Base-by-base conservation (phyloP, 2,797 vertebrate species). In the Emydoidea blandingii region DNA sequence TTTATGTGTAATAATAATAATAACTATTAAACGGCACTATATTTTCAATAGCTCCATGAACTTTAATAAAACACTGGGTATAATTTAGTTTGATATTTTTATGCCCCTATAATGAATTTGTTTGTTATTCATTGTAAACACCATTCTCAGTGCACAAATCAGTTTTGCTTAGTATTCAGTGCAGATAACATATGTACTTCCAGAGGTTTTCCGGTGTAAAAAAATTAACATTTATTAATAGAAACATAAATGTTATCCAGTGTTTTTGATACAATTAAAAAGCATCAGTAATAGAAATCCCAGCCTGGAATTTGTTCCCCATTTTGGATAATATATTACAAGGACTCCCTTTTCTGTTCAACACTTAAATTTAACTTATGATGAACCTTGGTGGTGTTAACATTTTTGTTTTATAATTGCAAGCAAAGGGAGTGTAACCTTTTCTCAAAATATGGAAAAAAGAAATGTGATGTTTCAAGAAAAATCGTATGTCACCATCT, bases 81-180 rank as follows among this genome's bases (percentile, higher is more conserved):
- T 96, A 97, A 97, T 97, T 97, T 97, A 94, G 86, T 97, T 97
- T 92, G 88, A 96, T 95, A 97, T 96, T 97, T 98, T 98, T 97
- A 97, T 98, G 93, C 86, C 96, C 96, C 94, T 90, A 65, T 97
- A 98, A 98, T 96, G 97, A 97, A 96, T 97, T 98, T 97, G 94
- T 96, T 97, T 97, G 97, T 97, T 98, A 97, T 93, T 98, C 8
- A 97, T 97, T 97, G 89, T 95, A 94, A 95, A 94, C 74, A 93
- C 93, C 94, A 90, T 96, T 97, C 96, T 96, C 85, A 54, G 96
- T 91, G 44, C 94, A 96, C 97, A 97, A 97, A 97, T 98, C 93
- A 95, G 88, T 93, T 96, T 96, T 97, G 90, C 90, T 97, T 98
- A 96, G 89, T 96, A 96, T 98, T 97, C 96, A 88, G 27, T 79